Evolutionary conservation across 2,113 vertebrate genomes (phyloP).

Genomic region (Chaetodon auriga): DNA sequence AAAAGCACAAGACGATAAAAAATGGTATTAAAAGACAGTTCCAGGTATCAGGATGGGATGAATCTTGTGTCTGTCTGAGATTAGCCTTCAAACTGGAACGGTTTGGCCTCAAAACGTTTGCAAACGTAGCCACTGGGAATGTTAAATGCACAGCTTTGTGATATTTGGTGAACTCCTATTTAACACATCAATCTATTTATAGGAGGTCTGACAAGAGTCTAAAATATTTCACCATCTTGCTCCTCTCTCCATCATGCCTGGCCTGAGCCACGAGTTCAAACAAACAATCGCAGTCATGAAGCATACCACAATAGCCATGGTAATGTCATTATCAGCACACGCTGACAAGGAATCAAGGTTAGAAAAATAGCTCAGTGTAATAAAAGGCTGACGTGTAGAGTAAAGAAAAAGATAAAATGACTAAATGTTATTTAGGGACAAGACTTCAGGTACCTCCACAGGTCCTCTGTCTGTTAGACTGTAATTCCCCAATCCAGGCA

Average conservation of each 20-base stretch:
- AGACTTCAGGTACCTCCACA: background rate
- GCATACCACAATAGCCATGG: slow-evolving; percentile 66
- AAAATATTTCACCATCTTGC: slow-evolving; percentile 61
- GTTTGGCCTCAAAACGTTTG: background rate
- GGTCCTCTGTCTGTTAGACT: too few relatives aligned
- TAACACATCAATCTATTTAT: slow-evolving; percentile 34
- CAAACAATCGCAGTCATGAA: slow-evolving; percentile 62
- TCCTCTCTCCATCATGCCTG: slow-evolving; percentile 59
- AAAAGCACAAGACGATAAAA: background rate
- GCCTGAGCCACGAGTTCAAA: slow-evolving; percentile 66
- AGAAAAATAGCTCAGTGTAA: slow-evolving; percentile 33
- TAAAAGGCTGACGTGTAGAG: slow-evolving; percentile 18
- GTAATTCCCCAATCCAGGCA: background rate
- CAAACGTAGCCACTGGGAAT: background rate
- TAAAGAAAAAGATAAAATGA: background rate
- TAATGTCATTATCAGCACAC: slow-evolving; percentile 75
- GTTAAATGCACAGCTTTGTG: background rate
- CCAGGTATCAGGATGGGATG: background rate
- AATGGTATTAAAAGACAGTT: background rate
- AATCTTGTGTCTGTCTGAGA: background rate
- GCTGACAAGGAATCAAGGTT: slow-evolving; percentile 29
- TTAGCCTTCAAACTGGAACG: background rate
- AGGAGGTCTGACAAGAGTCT: slow-evolving; percentile 48
- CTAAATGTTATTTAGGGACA: background rate
- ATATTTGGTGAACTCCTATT: background rate